Base-by-base conservation (phyloP, 2,888 invertebrate species). In the Eurois occulta region DNA sequence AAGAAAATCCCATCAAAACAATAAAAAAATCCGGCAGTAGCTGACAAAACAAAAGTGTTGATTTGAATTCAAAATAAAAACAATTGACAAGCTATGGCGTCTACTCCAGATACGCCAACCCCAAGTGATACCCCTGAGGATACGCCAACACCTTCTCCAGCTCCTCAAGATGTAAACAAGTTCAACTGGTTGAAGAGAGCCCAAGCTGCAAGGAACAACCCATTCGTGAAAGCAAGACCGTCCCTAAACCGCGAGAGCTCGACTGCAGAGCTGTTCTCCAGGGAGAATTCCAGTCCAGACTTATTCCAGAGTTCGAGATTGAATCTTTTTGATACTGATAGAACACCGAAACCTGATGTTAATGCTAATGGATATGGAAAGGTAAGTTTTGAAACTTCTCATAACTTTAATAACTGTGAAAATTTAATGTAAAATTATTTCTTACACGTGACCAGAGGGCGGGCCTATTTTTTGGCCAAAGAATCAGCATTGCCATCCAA, bases 261-360 rank as follows among this genome's bases (percentile, higher is more conserved):
- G 0, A 90, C 94, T 0, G 94, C 96, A 0, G 96, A 96, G 69
- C 85, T 96, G 46, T 95, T 95, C 78, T 95, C 96, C 0, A 93
- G 95, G 62, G 95, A 96, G 68, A 96, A 95, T 72, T 96, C 96
- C 2, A 96, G 92, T 84, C 91, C 93, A 11, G 96, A 97, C 73
- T 94, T 96, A 86, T 97, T 96, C 81, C 96, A 96, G 84, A 96
- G 92, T 78, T 97, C 96, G 2, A 92, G 96, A 62, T 78, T 96
- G 65, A 97, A 97, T 81, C 86, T 97, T 18, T 97, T 97, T 66
- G 96, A 97, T 52, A 95, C 96, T 48, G 96, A 97, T 38, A 94
- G 96, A 0, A 89, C 94, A 0, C 95, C 96, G 0, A 96, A 95
- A 72, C 96, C 96, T 35, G 96, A 96, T 88, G 86, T 81, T 18